These are phyloP conservation scores for Hipparchia semele DNA, from an alignment of 2,888 invertebrate species.

Conservation along the genomic window DNA sequence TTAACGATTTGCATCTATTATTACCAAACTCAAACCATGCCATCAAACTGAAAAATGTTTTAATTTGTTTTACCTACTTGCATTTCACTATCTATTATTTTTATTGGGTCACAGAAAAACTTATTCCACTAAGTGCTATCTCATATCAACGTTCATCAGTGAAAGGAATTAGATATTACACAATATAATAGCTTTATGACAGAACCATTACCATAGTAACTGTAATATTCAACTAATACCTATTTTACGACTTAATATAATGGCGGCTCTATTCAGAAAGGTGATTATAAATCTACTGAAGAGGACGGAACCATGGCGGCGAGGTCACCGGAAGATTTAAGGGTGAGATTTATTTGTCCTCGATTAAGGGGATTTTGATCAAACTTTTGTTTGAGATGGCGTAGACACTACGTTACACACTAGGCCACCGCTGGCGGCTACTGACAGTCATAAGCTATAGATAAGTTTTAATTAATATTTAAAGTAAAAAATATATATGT, in stretches of 20 bases:
- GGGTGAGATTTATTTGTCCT: slow-evolving; percentile 75
- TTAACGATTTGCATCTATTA: too few species aligned
- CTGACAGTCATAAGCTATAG: neutral
- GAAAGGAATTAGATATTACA: slow-evolving; percentile 12
- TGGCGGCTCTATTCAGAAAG: slow-evolving; percentile 62
- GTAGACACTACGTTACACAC: slow-evolving; percentile 53
- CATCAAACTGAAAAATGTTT: too few species aligned
- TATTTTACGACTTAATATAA: slow-evolving; percentile 39
- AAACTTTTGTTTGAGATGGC: slow-evolving; percentile 58
- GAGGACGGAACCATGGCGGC: slow-evolving; percentile 66
- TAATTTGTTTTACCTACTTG: too few species aligned
- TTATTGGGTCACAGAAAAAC: neutral
- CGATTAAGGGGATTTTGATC: slow-evolving; percentile 71
- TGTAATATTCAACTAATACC: slow-evolving; percentile 33
- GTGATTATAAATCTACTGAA: slow-evolving; percentile 73
- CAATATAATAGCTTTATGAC: slow-evolving; percentile 20
- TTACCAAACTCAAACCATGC: too few species aligned
- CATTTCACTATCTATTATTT: too few species aligned
- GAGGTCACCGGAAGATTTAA: slow-evolving; percentile 72
- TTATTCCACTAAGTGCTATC: slow-evolving; percentile 12
- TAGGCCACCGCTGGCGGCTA: neutral
- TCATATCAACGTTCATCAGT: slow-evolving; percentile 11
- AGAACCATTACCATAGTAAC: slow-evolving; percentile 19
- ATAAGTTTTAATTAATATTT: neutral
- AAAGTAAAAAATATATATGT: too few species aligned